These are phyloP conservation scores for Polypedilum pembai DNA, from an alignment of 1,140 invertebrate genomes.

Conservation along the genomic window DNA sequence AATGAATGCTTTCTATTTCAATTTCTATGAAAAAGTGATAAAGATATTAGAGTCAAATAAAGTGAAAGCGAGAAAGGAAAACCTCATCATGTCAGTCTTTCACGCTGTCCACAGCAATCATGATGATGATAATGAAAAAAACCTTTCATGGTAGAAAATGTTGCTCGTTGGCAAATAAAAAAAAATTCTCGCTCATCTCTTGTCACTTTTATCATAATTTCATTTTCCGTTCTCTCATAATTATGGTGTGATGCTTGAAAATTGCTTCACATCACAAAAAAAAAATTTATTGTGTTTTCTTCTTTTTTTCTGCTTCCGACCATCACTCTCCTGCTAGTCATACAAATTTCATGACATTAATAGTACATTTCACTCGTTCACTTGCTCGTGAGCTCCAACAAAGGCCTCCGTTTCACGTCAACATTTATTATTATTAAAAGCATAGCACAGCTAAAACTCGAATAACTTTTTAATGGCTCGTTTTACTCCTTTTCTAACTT, in stretches of 20 bases:
- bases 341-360: too few relatives aligned
- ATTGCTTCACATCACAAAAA: neutral
- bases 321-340: too few relatives aligned
- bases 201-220: neutral
- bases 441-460: too few relatives aligned
- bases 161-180: neutral
- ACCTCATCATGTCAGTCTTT: neutral
- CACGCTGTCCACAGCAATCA: neutral
- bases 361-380: too few relatives aligned
- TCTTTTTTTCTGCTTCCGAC: too few relatives aligned
- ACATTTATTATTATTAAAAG: too few relatives aligned
- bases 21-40: neutral
- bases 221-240: neutral
- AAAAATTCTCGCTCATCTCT: neutral
- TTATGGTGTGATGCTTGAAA: slow-evolving; percentile 17
- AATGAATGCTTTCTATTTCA: too few relatives aligned
- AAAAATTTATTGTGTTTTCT: neutral
- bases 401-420: too few relatives aligned
- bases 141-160: neutral
- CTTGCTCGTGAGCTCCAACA: too few relatives aligned
- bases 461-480: too few relatives aligned
- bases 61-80: neutral
- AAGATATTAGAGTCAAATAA: neutral
- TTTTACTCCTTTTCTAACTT: too few relatives aligned
- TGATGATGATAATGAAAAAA: neutral